Evolutionary conservation across 2,113 vertebrate species (phyloP), one percentile per base, ranked within the genome.

Genomic region (Emberiza fucata): DNA sequence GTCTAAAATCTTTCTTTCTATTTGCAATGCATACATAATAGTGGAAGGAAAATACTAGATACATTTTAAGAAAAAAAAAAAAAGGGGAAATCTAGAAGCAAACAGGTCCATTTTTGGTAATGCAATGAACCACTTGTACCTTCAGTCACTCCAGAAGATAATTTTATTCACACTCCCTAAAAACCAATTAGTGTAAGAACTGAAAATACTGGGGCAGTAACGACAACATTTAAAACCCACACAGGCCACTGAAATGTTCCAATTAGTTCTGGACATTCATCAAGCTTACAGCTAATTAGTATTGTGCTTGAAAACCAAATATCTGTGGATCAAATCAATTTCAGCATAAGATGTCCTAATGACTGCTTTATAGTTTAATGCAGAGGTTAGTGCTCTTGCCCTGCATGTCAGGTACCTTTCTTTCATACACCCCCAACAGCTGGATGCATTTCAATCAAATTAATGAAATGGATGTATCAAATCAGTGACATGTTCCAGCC

Each of bases 261-360:
- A 92, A 96, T 96, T 96, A 95, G 91, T 96, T 97, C 75, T 69
- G 97, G 92, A 95, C 84, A 96, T 89, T 96, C 80, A 94, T 76
- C 80, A 96, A 92, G 82, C 88, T 86, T 76, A 89, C 40, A 79
- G 75, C 72, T 96, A 95, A 97, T 96, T 93, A 95, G 77, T 92
- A 92, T 75, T 93, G 92, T 63, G 63, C 93, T 86, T 76, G 76
- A 91, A 97, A 95, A 79, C 51, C 73, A 94, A 90, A 95, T 97
- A 97, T 96, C 89, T 95, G n/a, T 54, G 89, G 70, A 94, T 85
- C 65, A 94, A 96, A 97, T 97, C 33, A 95, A 90, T 94, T 92
- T 94, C 81, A 88, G 68, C 93, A 90, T 91, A 94, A 86, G 80
- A 92, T 94, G 93, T 79, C 70, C 87, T 94, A 96, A 97, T 91